Base-by-base conservation (phyloP, 2,797 vertebrate species). In the Setipinna tenuifilis region DNA sequence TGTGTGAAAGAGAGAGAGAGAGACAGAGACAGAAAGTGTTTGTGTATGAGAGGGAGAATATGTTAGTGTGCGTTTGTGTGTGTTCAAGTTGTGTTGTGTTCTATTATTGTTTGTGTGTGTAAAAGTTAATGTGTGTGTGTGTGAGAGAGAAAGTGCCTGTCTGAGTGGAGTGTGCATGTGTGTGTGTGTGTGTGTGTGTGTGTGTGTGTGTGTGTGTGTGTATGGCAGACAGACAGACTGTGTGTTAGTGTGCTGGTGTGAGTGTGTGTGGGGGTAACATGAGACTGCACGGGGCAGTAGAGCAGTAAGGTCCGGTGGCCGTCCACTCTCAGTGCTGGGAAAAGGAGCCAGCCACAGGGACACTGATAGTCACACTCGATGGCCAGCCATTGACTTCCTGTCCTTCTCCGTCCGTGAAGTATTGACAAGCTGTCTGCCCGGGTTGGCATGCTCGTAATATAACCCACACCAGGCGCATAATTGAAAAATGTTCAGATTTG, bases 341-440 rank as follows among this genome's bases (percentile, higher is more conserved):
- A 78, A 44, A 44, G 17, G 71, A 78, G 31, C 71, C 71, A 41
- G 71, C 71, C 35, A 17, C 6, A 11, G 71, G 71, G 16, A 78
- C 71, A 78, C 71, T 78, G 71, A 78, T 78, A 78, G 71, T 78
- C 31, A n/a, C 71, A 78, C 31, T 41, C 35, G 17, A 78, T 78
- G 71, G 71, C 71, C 71, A 19, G 71, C 19, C 31, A 78, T 78
- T 78, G 71, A 78, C 71, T 78, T 78, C 31, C 71, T 78, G 71
- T 78, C 71, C 35, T 10, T 78, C 71, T 44, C 31, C 14, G 71
- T 44, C 71, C 7, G 35, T 41, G 71, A 78, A 78, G 71, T 41
- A 78, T 78, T 12, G 71, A 78, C 35, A 6, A 44, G 16, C 71
- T 78, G 71, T 78, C 71, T 78, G 31, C 31, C 31, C 71, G 31